Evolutionary conservation across 1,140 invertebrate genomes (phyloP), one percentile per base, ranked within the genome.

Genomic region (Oscheius sp.): DNA sequence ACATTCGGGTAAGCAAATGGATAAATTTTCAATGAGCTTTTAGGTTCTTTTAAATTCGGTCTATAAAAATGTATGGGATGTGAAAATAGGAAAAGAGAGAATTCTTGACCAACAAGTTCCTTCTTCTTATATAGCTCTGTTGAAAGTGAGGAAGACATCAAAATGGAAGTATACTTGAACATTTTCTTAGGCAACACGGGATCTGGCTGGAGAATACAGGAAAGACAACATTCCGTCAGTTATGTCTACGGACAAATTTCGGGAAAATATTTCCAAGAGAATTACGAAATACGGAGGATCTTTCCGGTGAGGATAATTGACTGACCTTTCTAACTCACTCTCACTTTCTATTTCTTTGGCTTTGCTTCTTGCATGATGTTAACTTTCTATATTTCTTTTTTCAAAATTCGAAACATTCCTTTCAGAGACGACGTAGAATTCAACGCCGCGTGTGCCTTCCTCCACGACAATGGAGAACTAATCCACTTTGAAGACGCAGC

Each of bases 381-480:
- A n/a, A n/a, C n/a, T n/a, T n/a, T n/a, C n/a, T n/a, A n/a, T n/a
- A n/a, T n/a, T n/a, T n/a, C n/a, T n/a, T 10, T n/a, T 42, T 42
- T 10, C 10, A 42, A n/a, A 42, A 42, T 10, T 10, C 38, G 38
- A n/a, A 10, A 42, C n/a, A 10, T 42, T n/a, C 38, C n/a, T 20
- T 95, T 94, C 84, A 86, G 94, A 28, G 94, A 97, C 87, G 88
- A 89, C 3, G 90, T 92, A 0, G 95, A 98, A 85, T 84, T 98
- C 36, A 92, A 95, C 75, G 93, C 97, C 85, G 95, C 95, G 0
- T 96, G 94, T 0, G 89, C 93, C 72, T 98, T 98, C 86, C 88
- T 98, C 1, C 95, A 98, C 86, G 96, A 99, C 81, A 98, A 97
- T 86, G 96, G 94, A 59, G 91, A 99, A 28, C 87, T 99, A n/a